Conservation (phyloP, 2,113 vertebrate genomes). For the Calypte anna region DNA sequence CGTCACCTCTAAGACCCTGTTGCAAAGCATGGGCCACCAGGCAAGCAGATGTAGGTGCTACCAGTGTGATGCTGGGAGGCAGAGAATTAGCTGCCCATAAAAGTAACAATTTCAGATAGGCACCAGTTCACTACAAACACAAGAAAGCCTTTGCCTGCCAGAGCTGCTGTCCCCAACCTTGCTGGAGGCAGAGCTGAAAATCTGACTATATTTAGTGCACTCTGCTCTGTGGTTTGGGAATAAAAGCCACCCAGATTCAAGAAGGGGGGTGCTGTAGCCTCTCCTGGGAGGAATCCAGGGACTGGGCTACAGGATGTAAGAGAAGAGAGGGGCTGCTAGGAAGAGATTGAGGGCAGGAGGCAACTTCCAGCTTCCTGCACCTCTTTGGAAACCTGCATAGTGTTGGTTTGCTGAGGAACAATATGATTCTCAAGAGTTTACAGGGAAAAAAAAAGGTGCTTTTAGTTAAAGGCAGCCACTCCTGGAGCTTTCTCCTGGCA, state of each 20-base stretch:
- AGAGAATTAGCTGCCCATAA: background rate
- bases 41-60: background rate
- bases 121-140: background rate
- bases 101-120: background rate
- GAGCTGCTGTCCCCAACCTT: background rate
- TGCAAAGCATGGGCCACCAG: background rate
- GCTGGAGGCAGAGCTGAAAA: background rate
- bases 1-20: background rate
- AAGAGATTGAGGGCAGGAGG: background rate
- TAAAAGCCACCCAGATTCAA: background rate
- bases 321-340: background rate
- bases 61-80: background rate
- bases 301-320: background rate
- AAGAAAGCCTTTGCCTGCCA: background rate
- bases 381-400: background rate
- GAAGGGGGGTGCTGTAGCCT: rapidly evolving
- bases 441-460: background rate
- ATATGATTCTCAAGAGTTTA: background rate
- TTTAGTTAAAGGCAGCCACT: background rate
- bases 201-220: background rate
- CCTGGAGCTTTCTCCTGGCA: slow-evolving; percentile 17
- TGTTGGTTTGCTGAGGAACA: background rate
- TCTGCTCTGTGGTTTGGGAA: background rate
- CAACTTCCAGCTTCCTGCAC: background rate
- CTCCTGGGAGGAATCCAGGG: background rate